A percentile compares a stretch with the other conserved stretches of the same genome.
Conservation (phyloP, 2,888 invertebrate species). For the Oxyteleia sp. region DNA sequence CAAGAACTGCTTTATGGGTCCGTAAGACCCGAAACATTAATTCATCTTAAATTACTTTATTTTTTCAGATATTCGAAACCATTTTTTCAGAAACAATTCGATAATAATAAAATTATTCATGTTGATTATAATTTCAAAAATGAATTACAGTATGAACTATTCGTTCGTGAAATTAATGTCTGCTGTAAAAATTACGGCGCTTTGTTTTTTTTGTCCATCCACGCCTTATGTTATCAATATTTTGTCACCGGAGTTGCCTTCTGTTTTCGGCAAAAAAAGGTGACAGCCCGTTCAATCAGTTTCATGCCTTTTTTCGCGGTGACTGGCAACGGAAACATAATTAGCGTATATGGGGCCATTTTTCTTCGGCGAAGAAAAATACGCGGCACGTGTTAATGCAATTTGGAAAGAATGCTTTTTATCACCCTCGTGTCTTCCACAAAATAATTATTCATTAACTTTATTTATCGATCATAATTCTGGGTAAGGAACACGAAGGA, state of each 20-base stretch:
- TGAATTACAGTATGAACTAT: slow-evolving; percentile 24
- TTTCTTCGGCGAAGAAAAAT: slow-evolving; percentile 43
- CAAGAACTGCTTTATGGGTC: too few species aligned
- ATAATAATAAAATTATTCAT: not conserved
- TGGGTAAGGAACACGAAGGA: too few species aligned
- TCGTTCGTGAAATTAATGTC: slow-evolving; percentile 25
- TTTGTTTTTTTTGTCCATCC: slow-evolving; percentile 10
- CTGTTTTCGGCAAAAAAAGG: slow-evolving; percentile 32
- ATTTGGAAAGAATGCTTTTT: slow-evolving; percentile 34
- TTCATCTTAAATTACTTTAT: not conserved
- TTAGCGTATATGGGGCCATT: slow-evolving; percentile 34
- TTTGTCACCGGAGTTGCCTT: slow-evolving; percentile 20
- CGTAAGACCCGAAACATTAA: too few species aligned
- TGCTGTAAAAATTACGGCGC: slow-evolving; percentile 14
- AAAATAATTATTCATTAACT: slow-evolving; percentile 45
- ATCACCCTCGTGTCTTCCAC: slow-evolving; percentile 18
- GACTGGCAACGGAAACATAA: slow-evolving; percentile 39
- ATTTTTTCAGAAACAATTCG: not conserved
- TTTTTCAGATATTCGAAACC: not conserved
- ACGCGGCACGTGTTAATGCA: slow-evolving; percentile 32
- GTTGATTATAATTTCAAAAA: slow-evolving; percentile 30
- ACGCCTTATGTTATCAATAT: slow-evolving; percentile 31
- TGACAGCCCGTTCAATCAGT: slow-evolving; percentile 35
- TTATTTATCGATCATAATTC: slow-evolving; percentile 28
- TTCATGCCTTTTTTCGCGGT: slow-evolving; percentile 24